Percentiles rank a stretch among this genome's conserved stretches.
Evolutionary conservation across 2,888 invertebrate genomes (phyloP).

Genomic region (Notodonta ziczac): DNA sequence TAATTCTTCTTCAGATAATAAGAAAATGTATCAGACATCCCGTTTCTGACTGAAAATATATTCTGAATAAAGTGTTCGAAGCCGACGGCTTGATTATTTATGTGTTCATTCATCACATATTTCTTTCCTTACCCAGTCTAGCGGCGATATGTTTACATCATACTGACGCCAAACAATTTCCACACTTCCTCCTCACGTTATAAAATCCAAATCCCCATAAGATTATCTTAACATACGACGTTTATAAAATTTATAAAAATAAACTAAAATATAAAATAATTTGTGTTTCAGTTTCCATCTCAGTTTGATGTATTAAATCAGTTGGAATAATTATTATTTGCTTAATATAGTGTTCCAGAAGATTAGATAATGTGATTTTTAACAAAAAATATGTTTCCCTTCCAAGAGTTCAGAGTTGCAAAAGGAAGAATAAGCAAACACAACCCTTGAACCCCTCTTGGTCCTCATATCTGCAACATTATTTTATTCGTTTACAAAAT

Average conservation of each 20-base stretch:
- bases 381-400: too few relatives aligned
- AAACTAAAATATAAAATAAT: conserved; percentile 36
- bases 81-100: conserved; percentile 58
- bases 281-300: conserved; percentile 39
- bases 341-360: background rate
- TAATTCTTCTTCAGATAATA: conserved; percentile 4
- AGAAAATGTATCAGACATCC: conserved; percentile 18
- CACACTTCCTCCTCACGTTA: conserved; percentile 24
- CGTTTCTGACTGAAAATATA: conserved; percentile 38
- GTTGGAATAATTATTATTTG: conserved; percentile 9
- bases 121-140: conserved; percentile 46
- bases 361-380: background rate
- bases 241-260: too few relatives aligned
- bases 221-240: conserved; percentile 22
- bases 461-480: too few relatives aligned
- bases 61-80: conserved; percentile 59
- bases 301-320: conserved; percentile 39
- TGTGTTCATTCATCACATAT: conserved; percentile 66
- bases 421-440: too few relatives aligned
- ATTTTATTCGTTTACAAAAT: background rate
- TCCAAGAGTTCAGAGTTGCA: too few relatives aligned
- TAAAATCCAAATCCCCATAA: conserved; percentile 38
- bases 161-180: conserved; percentile 33
- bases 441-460: too few relatives aligned
- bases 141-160: conserved; percentile 42